A percentile compares a stretch with the other conserved stretches of the same genome.
Evolutionary conservation across 2,888 invertebrate species (phyloP).

Genomic region (Drosophila emarginata): DNA sequence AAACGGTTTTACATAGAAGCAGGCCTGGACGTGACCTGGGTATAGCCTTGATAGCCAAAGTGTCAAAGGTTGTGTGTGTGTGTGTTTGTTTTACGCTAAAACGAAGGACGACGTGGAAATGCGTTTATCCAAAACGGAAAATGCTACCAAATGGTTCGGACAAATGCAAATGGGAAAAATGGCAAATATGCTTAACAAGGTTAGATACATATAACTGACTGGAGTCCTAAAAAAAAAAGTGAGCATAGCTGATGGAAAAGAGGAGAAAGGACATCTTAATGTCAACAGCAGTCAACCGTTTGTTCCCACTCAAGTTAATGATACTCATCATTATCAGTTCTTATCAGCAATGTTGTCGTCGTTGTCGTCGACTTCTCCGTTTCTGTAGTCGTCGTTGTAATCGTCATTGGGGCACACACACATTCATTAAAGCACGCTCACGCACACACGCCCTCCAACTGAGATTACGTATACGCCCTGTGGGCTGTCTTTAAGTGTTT

Average conservation of each 20-base stretch:
- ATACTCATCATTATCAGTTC: slow-evolving; percentile 69
- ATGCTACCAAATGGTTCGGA: slow-evolving; percentile 56
- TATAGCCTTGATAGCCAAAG: slow-evolving; percentile 53
- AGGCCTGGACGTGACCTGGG: not conserved
- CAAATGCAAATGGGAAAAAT: slow-evolving; percentile 29
- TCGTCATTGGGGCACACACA: slow-evolving; percentile 26
- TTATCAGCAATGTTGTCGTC: slow-evolving; percentile 50
- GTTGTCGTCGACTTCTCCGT: slow-evolving; percentile 5
- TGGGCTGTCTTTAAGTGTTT: slow-evolving; percentile 60
- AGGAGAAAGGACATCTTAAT: slow-evolving; percentile 42
- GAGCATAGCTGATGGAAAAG: slow-evolving; percentile 47
- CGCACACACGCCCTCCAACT: slow-evolving; percentile 38
- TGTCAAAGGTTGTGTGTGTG: slow-evolving; percentile 64
- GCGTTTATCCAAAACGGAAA: slow-evolving; percentile 70
- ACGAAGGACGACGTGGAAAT: slow-evolving; percentile 62
- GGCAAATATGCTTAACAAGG: slow-evolving; percentile 50
- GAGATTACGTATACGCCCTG: slow-evolving; percentile 51
- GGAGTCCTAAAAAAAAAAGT: slow-evolving; percentile 49
- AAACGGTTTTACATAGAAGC: not conserved
- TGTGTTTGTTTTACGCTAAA: slow-evolving; percentile 32
- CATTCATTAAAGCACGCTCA: slow-evolving; percentile 69
- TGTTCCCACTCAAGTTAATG: slow-evolving; percentile 55
- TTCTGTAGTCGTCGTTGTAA: slow-evolving; percentile 11
- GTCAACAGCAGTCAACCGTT: slow-evolving; percentile 41
- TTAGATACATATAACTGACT: slow-evolving; percentile 32